Evolutionary conservation across 2,113 vertebrate species (phyloP), one percentile per base, ranked within the genome.

Genomic region (Melanerpes formicivorus): DNA sequence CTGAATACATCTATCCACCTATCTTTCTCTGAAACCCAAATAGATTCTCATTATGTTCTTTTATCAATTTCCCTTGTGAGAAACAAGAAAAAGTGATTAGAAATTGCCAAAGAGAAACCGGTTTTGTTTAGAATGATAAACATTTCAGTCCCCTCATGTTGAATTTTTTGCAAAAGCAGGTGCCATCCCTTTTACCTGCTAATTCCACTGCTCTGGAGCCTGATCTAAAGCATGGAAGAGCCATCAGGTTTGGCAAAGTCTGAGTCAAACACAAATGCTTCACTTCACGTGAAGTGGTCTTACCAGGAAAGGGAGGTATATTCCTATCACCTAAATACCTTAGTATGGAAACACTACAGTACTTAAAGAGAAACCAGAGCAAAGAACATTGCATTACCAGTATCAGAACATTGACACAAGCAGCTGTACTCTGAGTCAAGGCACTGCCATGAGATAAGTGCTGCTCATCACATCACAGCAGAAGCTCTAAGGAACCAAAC

Each of bases 161-260:
- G 74, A 76, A 79, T 66, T 60, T 94, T 90, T 73, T 60, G 50
- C 54, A 76, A 79, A 90, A 88, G 59, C 67, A 92, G 81, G 74
- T 82, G 81, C 27, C 44, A 48, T 62, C 48, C 37, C 78, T 69
- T 90, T 85, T 30, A 87, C n/a, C 54, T 74, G 56, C 56, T 89
- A 87, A 85, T 91, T 89, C 50, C 34, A 85, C n/a, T 64, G 80
- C 17, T 87, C 78, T 92, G 84, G 64, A 96, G 60, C 30, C 52
- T 91, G 79, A 74, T 52, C 75, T 37, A 72, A 67, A 90, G 27
- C 37, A 56, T 64, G 77, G 48, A 67, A 10, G 82, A 93, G 29
- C 30, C 4, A 3, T 40, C 34, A 69, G 44, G 55, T 90, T 91
- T 85, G 27, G 56, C 32, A 75, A 91, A 90, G 37, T 48, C 70